These are phyloP conservation scores for Thamnophis sirtalis DNA, from an alignment of 2,113 vertebrate species.

Conservation along the genomic window DNA sequence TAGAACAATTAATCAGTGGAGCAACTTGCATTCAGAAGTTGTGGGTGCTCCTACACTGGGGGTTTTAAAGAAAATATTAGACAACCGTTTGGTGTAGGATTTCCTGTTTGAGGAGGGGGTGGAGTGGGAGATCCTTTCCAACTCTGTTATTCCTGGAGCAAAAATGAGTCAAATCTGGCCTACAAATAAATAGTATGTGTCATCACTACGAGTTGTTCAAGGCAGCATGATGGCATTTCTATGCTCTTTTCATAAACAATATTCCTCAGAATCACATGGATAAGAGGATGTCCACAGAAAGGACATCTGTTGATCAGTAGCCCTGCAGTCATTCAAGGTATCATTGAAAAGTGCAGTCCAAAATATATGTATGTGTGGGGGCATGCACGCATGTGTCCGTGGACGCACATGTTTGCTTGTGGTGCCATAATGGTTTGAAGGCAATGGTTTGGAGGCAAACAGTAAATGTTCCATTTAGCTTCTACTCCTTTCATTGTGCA, in stretches of 20 bases:
- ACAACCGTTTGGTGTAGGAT: background rate
- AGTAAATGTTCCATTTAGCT: conserved; percentile 43
- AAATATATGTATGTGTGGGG: background rate
- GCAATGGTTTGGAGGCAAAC: background rate
- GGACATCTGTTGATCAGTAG: background rate
- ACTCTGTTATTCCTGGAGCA: background rate
- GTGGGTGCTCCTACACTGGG: background rate
- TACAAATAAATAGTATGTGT: background rate
- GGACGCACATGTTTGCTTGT: background rate
- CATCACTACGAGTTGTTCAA: background rate
- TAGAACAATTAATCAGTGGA: no score
- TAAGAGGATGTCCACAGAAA: background rate
- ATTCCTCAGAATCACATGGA: background rate
- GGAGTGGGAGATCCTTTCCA: background rate
- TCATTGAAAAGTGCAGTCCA: conserved; percentile 7
- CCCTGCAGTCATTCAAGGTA: background rate
- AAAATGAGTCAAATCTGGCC: background rate
- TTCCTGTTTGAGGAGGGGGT: background rate
- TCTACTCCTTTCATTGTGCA: conserved; percentile 32
- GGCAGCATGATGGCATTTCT: background rate
- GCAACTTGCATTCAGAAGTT: no score
- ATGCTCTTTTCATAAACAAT: background rate
- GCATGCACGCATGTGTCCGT: no score
- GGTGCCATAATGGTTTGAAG: conserved; percentile 19
- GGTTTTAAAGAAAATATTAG: background rate